Percentiles rank a stretch among this genome's conserved stretches.
phyloP scores from a whole-genome alignment of 2,888 invertebrate species.

The Drosophila mimica region DNA sequence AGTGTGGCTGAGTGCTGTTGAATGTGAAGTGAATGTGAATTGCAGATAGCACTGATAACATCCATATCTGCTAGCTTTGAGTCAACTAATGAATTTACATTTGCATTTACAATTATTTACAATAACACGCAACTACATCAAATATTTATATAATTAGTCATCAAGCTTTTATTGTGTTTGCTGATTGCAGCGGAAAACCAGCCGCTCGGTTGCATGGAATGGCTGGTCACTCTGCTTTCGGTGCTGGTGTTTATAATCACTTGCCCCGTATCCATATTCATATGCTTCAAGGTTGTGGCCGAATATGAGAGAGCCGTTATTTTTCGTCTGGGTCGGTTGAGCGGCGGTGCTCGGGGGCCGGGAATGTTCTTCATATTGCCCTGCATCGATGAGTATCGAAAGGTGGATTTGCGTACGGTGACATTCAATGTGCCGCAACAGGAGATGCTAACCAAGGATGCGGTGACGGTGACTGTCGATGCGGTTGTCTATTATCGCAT shows the following conservation, averaged over 20 bases:
- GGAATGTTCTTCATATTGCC: constrained; percentile 97
- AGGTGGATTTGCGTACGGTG: constrained; percentile 96
- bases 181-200: constrained; percentile 86
- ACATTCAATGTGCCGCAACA: constrained; percentile 98
- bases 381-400: constrained; percentile 96
- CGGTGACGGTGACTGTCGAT: constrained; percentile 97
- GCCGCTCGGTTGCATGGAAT: constrained; percentile 90
- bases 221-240: constrained; percentile 90
- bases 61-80: neutral
- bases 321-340: constrained; percentile 92
- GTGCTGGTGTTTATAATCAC: constrained; percentile 90
- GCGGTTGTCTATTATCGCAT: constrained; percentile 94
- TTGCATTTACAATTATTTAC: neutral
- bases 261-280: constrained; percentile 92
- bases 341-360: constrained; percentile 87
- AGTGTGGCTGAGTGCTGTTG: neutral
- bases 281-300: constrained; percentile 94
- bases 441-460: constrained; percentile 97
- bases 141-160: neutral
- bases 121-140: neutral
- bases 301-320: constrained; percentile 96
- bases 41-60: neutral
- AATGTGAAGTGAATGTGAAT: neutral
- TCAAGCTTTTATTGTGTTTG: neutral
- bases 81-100: neutral